Evolutionary conservation across 1,140 invertebrate genomes (phyloP).

Genomic region (Rhynchophorus ferrugineus): DNA sequence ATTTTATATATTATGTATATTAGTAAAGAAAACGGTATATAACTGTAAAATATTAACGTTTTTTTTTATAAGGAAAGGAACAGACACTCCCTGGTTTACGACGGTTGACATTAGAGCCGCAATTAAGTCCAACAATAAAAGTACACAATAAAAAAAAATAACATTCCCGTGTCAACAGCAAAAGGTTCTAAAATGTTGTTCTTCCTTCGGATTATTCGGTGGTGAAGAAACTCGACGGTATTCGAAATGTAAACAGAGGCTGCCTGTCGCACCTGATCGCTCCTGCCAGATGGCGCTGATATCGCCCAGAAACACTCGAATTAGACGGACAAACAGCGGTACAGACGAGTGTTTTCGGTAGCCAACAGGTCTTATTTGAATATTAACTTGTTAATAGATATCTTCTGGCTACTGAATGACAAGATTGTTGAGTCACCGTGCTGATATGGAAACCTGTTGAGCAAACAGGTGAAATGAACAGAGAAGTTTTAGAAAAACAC

Average conservation of each 20-base stretch:
- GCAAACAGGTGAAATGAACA: no score
- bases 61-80: no score
- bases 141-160: no score
- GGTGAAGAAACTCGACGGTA: neutral
- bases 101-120: neutral
- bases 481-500: no score
- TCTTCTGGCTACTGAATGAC: no score
- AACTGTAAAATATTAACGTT: no score
- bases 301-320: neutral
- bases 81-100: neutral
- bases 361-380: neutral
- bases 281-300: neutral
- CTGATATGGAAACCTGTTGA: no score
- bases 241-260: neutral
- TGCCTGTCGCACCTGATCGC: neutral
- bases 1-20: no score
- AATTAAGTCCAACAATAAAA: neutral
- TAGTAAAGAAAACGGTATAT: no score
- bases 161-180: neutral
- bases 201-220: neutral
- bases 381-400: neutral
- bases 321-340: neutral
- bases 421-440: constrained; percentile 20
- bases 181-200: neutral
- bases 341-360: neutral